A percentile compares a stretch with the other conserved stretches of the same genome.
Conservation (phyloP, 2,888 invertebrate species). For the Zele albiditarsus region DNA sequence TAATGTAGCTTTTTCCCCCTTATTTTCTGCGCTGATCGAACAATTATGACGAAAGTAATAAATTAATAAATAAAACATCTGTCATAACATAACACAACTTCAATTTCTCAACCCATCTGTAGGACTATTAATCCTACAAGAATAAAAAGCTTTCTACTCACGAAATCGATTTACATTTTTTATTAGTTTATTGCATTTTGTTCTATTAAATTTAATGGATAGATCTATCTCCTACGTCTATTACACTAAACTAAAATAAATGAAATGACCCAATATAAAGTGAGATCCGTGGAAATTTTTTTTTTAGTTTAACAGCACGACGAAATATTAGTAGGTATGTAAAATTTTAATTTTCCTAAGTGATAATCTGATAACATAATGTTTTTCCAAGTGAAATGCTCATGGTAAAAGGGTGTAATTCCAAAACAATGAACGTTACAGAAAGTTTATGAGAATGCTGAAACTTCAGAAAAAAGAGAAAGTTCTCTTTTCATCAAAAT, state of each 20-base stretch:
- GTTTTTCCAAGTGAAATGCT: no score
- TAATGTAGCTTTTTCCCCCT: constrained; percentile 37
- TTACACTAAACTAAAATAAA: no score
- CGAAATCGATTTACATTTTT: not conserved
- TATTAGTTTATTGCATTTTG: not conserved
- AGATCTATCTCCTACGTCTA: no score
- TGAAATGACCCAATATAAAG: no score
- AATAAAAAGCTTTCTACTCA: constrained; percentile 9
- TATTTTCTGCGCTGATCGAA: constrained; percentile 20
- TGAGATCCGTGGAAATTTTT: no score
- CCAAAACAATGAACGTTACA: not conserved
- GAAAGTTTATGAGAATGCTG: no score
- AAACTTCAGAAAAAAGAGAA: not conserved
- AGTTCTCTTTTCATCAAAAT: not conserved
- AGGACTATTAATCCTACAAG: constrained; percentile 3
- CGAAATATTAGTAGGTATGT: no score
- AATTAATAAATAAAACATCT: constrained; percentile 26
- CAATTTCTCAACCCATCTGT: not conserved
- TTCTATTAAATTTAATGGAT: no score
- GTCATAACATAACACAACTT: constrained; percentile 23
- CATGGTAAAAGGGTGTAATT: no score
- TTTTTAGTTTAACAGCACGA: no score
- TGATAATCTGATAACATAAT: no score
- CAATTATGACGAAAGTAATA: constrained; percentile 20
- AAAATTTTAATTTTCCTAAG: no score